Base-by-base conservation (phyloP, 2,888 invertebrate genomes). In the Fabriciana adippe region DNA sequence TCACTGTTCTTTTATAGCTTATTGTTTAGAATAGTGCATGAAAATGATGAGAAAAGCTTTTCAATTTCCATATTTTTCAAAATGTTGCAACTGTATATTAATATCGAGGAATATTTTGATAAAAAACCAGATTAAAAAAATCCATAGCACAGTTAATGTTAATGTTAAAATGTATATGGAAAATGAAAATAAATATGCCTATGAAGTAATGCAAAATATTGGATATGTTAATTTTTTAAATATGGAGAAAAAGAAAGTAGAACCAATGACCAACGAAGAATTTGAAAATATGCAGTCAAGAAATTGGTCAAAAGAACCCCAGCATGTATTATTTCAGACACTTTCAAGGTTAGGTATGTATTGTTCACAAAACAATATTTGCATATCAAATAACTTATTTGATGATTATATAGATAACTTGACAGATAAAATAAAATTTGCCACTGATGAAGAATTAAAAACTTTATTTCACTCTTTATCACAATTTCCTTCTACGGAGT, bases 381-480 rank as follows among this genome's bases (percentile, higher is more conserved):
- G 86, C 73, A 87, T 93, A 63, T 85, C 89, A 15, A 77, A 89
- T 72, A 77, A 76, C 70, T 83, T 85, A 26, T 93, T 93, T 79
- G 87, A 89, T 75, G 76, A 78, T 64, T 90, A 86, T 69, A 84
- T 93, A 70, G 88, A 90, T 70, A 73, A 70, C 53, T 78, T 93
- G 16, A 93, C 93, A 54, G 93, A 94, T 74, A 92, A 92, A 66
- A 85, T 94, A 69, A 87, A 92, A 74, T 79, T 89, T 68, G 88
- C 95, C 4, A 90, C 84, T 18, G 94, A 95, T 78, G 85, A 93
- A 1, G 93, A 96, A 78, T 75, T 96, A 35, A 79, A 91, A 56
- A 82, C 82, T 16, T 73, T 95, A 45, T 88, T 96, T 72, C 82
- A 85, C 63, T 85, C 90, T 60, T 72, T 96, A 11, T 78, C 79